phyloP scores from a whole-genome alignment of 2,113 vertebrate genomes.

The Alces alces region DNA sequence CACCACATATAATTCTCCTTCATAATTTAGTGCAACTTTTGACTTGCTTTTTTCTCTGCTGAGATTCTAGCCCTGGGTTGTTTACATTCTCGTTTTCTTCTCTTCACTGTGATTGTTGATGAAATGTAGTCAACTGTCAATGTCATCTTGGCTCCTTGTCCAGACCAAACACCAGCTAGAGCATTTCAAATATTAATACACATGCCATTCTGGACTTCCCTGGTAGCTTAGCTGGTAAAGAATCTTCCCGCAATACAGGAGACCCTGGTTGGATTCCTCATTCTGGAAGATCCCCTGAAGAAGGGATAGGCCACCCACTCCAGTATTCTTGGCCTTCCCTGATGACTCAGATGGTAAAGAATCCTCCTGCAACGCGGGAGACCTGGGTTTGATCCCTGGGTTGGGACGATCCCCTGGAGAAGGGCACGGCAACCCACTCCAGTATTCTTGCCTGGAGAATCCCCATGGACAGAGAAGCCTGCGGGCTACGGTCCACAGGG shows the following conservation, averaged over 20 bases:
- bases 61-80: neutral
- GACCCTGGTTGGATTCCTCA: neutral
- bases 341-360: neutral
- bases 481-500: neutral
- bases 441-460: neutral
- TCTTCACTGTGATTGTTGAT: neutral
- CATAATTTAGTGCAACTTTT: neutral
- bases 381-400: neutral
- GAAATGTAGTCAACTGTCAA: slow-evolving; percentile 36
- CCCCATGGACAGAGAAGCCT: neutral
- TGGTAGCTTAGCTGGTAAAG: neutral
- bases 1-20: neutral
- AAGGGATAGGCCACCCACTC: neutral
- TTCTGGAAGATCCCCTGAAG: neutral
- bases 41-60: neutral
- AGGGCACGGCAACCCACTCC: neutral
- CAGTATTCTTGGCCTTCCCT: neutral
- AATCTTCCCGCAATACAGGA: neutral
- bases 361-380: neutral
- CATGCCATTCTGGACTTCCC: neutral
- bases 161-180: slow-evolving; percentile 28
- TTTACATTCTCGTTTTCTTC: neutral
- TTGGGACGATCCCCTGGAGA: neutral
- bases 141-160: neutral
- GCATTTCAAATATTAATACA: slow-evolving; percentile 44